phyloP scores from a whole-genome alignment of 2,888 invertebrate species.

The Metallyticus violacea region DNA sequence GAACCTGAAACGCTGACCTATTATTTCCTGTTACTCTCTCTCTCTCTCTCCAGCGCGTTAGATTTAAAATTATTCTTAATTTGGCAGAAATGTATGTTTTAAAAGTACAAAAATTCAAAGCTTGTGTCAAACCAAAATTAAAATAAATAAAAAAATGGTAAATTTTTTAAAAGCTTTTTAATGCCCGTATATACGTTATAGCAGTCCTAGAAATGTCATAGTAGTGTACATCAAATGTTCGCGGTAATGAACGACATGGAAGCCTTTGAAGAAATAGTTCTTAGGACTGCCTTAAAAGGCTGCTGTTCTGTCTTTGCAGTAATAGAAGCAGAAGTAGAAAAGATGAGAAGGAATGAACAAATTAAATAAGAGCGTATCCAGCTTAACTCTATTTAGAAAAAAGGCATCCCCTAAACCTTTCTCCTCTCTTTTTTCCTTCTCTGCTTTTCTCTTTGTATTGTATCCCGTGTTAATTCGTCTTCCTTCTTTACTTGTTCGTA shows the following conservation, averaged over 20 bases:
- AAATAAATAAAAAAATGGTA: neutral
- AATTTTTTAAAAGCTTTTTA: neutral
- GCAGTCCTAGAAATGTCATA: neutral
- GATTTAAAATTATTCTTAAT: too few relatives aligned
- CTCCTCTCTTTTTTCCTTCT: neutral
- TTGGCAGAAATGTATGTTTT: too few relatives aligned
- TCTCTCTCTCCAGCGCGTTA: too few relatives aligned
- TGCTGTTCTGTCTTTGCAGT: neutral
- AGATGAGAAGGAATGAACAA: neutral
- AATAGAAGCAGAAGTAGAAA: neutral
- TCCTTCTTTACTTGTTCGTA: neutral
- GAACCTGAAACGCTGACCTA: too few relatives aligned
- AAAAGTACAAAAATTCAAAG: too few relatives aligned
- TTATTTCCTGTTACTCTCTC: too few relatives aligned
- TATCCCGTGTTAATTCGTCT: neutral
- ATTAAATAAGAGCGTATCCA: neutral
- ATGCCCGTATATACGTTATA: neutral
- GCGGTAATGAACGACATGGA: neutral
- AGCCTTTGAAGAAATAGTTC: neutral
- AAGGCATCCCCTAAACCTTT: neutral
- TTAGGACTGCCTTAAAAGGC: neutral
- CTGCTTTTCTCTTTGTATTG: neutral
- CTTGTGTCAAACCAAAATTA: too few relatives aligned
- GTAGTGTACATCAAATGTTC: neutral
- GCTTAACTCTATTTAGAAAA: neutral